Conservation (phyloP, 1,140 invertebrate species). For the Bicyclus anynana region DNA sequence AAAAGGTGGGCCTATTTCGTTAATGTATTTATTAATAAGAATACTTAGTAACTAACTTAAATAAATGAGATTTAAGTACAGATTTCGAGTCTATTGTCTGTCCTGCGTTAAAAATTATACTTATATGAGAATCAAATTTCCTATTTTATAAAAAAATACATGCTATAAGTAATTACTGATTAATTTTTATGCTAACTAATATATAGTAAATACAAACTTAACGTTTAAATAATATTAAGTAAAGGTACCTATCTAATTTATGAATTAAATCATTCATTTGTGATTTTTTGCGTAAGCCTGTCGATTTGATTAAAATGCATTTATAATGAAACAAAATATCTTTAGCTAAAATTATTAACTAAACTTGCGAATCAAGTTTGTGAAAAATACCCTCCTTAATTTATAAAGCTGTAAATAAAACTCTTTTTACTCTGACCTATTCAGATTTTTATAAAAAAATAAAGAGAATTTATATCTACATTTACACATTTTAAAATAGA, state of each 20-base stretch:
- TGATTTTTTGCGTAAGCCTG: neutral
- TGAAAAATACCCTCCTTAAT: neutral
- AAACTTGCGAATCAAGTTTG: neutral
- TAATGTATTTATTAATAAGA: neutral
- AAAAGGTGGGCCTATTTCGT: constrained; percentile 11
- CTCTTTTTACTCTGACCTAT: too few relatives aligned
- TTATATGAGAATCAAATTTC: too few relatives aligned
- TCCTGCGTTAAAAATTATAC: neutral
- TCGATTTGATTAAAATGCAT: neutral
- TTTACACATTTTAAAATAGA: too few relatives aligned
- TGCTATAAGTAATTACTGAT: neutral
- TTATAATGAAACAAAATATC: neutral
- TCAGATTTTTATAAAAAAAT: too few relatives aligned
- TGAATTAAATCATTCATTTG: neutral
- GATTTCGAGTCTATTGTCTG: neutral
- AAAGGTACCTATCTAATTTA: too few relatives aligned
- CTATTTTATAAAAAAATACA: neutral
- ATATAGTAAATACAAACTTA: neutral
- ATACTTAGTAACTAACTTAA: constrained; percentile 4
- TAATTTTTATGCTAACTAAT: neutral
- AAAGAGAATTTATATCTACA: too few relatives aligned
- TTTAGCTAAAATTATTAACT: neutral
- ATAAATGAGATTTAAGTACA: neutral
- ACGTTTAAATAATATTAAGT: neutral
- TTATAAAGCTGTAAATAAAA: neutral